Base-by-base conservation (phyloP, 35 echinoderm and acorn worm species). In the Ptychodera flava region DNA sequence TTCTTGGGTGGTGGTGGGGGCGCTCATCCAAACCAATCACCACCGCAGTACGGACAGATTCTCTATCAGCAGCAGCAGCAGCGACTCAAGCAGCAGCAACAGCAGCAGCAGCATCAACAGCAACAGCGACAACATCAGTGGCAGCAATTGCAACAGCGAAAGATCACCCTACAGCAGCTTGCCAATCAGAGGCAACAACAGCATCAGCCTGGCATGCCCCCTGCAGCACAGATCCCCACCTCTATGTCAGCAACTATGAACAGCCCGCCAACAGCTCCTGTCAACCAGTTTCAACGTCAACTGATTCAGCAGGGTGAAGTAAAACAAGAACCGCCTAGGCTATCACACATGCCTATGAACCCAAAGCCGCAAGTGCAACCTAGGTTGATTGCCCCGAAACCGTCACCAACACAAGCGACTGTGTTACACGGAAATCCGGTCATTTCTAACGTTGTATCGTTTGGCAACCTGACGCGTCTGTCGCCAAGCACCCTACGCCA, bases 81-180 rank as follows among this genome's bases (percentile, higher is more conserved):
- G 28, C 78, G 31, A 31, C 87, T 36, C 6, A 1, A 0, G 0
- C 31, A 52, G 34, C 31, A 27, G 16, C 36, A 45, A 75, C 87
- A 89, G 29, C 87, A 89, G 37, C 87, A 89, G 14, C 87, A 89
- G 80, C 33, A 12, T 12, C 6, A 12, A 22, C 6, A 64, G 22
- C 45, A 64, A 64, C 45, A 22, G 22, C 45, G 45, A 22, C 45
- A 64, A 64, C 6, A 77, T 16, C 78, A 37, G 0, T 31, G 78
- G 32, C 80, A 81, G 28, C 82, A 84, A 1, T 81, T 90, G 38
- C 82, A 77, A 28, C 36, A 84, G 0, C 83, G 79, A 31, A 81
- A 90, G 28, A 64, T 81, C 0, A 33, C 78, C 33, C 45, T 64
- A 12, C 45, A 64, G 22, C 45, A 64, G 45, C 6, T 22, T 12